A percentile compares a stretch with the other conserved stretches of the same genome.
These are phyloP conservation scores for Vanessa atalanta DNA, from an alignment of 1,140 invertebrate genomes.

Conservation along the genomic window DNA sequence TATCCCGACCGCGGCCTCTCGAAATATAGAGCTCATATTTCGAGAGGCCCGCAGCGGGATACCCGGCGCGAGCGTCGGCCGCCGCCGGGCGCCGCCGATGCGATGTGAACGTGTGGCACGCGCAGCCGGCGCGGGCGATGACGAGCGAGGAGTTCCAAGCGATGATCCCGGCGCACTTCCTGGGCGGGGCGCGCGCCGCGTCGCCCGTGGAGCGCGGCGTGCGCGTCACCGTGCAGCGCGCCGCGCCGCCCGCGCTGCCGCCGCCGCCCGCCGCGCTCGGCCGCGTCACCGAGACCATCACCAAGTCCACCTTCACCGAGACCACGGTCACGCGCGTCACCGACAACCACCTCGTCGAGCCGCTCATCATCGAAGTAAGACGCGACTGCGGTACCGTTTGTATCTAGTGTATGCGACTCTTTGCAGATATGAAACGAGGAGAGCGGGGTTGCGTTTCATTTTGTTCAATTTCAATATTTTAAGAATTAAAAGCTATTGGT, in stretches of 20 bases:
- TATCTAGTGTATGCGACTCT: background rate
- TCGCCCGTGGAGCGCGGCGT: conserved; percentile 60
- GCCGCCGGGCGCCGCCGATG: conserved; percentile 37
- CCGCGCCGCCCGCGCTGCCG: conserved; percentile 84
- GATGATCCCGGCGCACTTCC: conserved; percentile 95
- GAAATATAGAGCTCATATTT: conserved; percentile 79
- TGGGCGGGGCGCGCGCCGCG: conserved; percentile 71
- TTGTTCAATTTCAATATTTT: no score
- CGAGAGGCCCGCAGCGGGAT: conserved; percentile 51
- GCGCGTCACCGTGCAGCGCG: conserved; percentile 81
- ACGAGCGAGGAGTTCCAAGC: conserved; percentile 96
- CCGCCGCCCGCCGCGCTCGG: conserved; percentile 91
- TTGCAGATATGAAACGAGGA: no score
- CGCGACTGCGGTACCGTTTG: background rate
- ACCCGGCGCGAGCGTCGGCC: conserved; percentile 32
- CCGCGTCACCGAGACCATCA: conserved; percentile 94
- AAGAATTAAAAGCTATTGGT: no score
- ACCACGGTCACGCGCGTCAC: conserved; percentile 95
- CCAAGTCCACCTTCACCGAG: conserved; percentile 96
- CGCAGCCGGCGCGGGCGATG: conserved; percentile 88
- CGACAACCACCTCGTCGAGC: conserved; percentile 91
- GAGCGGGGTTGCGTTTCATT: no score
- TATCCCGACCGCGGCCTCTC: conserved; percentile 53
- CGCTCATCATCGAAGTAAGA: conserved; percentile 92
- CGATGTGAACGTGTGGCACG: conserved; percentile 75